A percentile compares a stretch with the other conserved stretches of the same genome.
These are phyloP conservation scores for Cylloceria caligata DNA, from an alignment of 2,888 invertebrate species.

Conservation along the genomic window DNA sequence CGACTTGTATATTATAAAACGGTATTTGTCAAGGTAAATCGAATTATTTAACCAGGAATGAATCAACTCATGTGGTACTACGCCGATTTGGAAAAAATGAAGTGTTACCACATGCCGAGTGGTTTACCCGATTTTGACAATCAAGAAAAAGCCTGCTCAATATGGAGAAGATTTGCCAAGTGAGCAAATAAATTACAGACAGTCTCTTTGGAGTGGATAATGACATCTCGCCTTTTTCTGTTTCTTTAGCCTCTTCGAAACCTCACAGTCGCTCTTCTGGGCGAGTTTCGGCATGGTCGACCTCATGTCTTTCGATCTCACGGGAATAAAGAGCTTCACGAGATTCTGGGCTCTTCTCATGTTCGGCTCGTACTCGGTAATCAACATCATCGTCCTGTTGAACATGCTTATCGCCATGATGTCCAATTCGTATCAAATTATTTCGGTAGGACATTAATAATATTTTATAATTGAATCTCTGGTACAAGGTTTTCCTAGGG, in stretches of 20 bases:
- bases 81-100: conserved; percentile 94
- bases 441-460: conserved; percentile 90
- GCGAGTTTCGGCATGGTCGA: conserved; percentile 98
- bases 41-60: conserved; percentile 86
- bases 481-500: no score
- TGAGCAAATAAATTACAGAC: conserved; percentile 82
- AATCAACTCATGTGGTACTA: conserved; percentile 98
- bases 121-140: conserved; percentile 94
- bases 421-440: conserved; percentile 99
- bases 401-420: conserved; percentile 99
- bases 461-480: no score
- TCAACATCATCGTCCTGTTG: conserved; percentile 97
- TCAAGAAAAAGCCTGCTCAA: conserved; percentile 92
- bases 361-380: conserved; percentile 99
- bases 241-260: conserved; percentile 94
- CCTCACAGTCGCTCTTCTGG: conserved; percentile 99
- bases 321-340: conserved; percentile 98
- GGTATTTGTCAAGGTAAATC: not conserved
- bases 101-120: conserved; percentile 91
- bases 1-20: not conserved
- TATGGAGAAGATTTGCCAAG: conserved; percentile 96
- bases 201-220: not conserved
- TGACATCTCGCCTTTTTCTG: not conserved
- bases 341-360: conserved; percentile 98
- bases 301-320: conserved; percentile 96